Evolutionary conservation across 2,113 vertebrate genomes (phyloP), one percentile per base, ranked within the genome.

Genomic region (Galeopterus variegatus): DNA sequence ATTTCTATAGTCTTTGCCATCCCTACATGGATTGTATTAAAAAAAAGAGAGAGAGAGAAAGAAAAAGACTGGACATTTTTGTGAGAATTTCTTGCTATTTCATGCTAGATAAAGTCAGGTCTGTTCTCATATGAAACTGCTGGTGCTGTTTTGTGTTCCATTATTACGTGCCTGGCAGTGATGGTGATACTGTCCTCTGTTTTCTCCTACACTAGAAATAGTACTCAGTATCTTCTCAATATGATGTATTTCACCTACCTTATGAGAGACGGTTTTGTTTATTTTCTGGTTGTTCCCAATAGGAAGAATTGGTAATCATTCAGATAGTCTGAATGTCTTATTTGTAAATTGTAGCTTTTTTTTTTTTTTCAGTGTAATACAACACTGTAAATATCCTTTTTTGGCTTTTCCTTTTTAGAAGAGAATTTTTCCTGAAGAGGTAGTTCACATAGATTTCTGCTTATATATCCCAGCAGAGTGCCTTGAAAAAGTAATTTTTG

Each of bases 401-500:
- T 69, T 86, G 80, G 6, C 13, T 72, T 72, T 76, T 81, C 5
- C n/a, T 45, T 87, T 89, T 89, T 86, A 48, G 26, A 91, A 83
- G 33, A 86, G 28, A 33, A 24, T 56, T 88, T 48, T 70, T 76
- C 48, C 21, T 82, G 1, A 64, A 65, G 45, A 65, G 48, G 52
- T 60, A 33, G 60, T 77, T 86, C 77, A 13, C 14, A 62, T 81
- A 33, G 26, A 76, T 56, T 92, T 92, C 41, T 92, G 24, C 36
- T 80, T 73, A 24, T 80, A 21, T 75, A 26, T 93, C 5, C 17
- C n/a, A 76, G 48, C 24, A 87, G 13, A 88, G 24, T 89, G 21
- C 54, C 60, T 93, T 85, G 50, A 3, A 75, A 56, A 90, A 95
- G 23, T 82, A 5, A 21, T 93, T 85, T 95, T 56, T 81, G 6